Evolutionary conservation across 2,113 vertebrate genomes (phyloP), one percentile per base, ranked within the genome.

Genomic region (Osmerus eperlanus): DNA sequence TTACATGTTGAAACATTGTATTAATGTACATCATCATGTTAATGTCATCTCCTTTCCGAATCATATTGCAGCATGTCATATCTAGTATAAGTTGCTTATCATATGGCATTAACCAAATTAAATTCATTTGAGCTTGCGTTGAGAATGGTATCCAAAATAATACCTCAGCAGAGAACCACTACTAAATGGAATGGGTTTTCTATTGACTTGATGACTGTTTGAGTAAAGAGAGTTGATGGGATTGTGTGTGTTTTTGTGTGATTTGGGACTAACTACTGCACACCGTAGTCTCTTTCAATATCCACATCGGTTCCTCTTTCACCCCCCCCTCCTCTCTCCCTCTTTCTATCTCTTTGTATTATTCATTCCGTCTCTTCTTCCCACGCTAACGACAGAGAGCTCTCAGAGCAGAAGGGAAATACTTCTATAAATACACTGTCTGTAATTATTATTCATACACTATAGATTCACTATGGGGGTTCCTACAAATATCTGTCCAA

Each of bases 91-190:
- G 68, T 47, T 51, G 76, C 29, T 56, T 5, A 76, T 75, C 71
- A 82, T 58, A 73, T 61, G 75, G 62, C 63, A 32, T 78, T 78
- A 78, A 75, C 11, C 56, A 52, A 65, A 86, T 69, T 81, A 3
- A 41, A 18, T 64, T 32, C 62, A 64, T n/a, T 7, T 81, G 68
- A 78, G 78, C 70, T 82, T 23, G 25, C 21, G 67, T 61, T 29
- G 70, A 76, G 29, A 65, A 18, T 58, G 47, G 51, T 73, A 65
- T 54, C 60, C 67, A 69, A 19, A 32, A 14, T 41, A 70, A 77
- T 3, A 13, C 11, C 28, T 67, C 66, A 67, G 65, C 65, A 52
- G 19, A 25, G 53, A 25, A 25, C 21, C 41, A 4, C 21, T 55
- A 28, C 54, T 4, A 55, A 67, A 54, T 54, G 62, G 15, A 62